Conservation (phyloP, 2,888 invertebrate species). For the Watsonalla binaria region DNA sequence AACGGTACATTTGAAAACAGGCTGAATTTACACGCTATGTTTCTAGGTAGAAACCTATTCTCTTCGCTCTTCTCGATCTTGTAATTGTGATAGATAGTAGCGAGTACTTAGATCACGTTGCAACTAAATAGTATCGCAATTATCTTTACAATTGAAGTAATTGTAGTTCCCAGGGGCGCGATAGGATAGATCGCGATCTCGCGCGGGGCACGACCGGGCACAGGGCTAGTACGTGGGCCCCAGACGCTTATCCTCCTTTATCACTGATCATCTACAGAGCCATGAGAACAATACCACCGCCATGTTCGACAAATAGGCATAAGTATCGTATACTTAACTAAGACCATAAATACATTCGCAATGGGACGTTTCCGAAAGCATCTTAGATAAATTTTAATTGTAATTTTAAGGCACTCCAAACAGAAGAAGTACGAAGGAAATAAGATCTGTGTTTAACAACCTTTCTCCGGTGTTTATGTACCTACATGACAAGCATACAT, state of each 20-base stretch:
- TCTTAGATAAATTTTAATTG: too few relatives aligned
- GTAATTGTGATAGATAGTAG: conserved; percentile 27
- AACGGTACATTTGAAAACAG: conserved; percentile 35
- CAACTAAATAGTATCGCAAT: conserved; percentile 18
- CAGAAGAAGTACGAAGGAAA: too few relatives aligned
- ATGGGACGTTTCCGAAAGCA: too few relatives aligned
- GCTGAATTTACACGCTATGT: conserved; percentile 41
- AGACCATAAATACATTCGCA: conserved; percentile 3
- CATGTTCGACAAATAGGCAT: conserved; percentile 53
- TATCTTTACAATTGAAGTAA: conserved; percentile 14
- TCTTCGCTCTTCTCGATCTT: conserved; percentile 14
- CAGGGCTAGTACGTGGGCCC: conserved; percentile 54
- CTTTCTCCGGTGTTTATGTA: conserved; percentile 18
- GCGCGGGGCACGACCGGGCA: conserved; percentile 58
- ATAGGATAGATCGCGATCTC: conserved; percentile 57
- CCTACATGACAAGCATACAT: conserved; percentile 3
- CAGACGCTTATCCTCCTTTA: conserved; percentile 53
- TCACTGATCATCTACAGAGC: conserved; percentile 54
- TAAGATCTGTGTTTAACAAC: conserved; percentile 1
- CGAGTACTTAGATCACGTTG: conserved; percentile 28
- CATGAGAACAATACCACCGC: conserved; percentile 58
- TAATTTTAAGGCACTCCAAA: too few relatives aligned
- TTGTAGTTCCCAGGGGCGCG: conserved; percentile 53
- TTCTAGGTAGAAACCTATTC: conserved; percentile 30
- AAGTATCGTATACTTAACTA: conserved; percentile 40